Evolutionary conservation across 2,888 invertebrate genomes (phyloP), one percentile per base, ranked within the genome.

Genomic region (Drepanosiphum platanoidis): DNA sequence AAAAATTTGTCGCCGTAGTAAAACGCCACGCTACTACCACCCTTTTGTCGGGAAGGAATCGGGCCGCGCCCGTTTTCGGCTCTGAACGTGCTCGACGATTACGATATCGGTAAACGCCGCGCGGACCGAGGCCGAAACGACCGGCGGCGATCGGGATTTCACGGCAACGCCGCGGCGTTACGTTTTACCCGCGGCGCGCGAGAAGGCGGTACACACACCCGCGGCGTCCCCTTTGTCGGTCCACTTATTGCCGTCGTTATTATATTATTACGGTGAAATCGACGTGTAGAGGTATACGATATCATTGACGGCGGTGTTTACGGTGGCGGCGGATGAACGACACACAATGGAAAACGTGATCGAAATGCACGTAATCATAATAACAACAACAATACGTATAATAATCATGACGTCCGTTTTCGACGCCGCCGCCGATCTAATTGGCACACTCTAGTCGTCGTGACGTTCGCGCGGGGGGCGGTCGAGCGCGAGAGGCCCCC

Each of bases 301-400:
- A 75, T n/a, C n/a, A n/a, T n/a, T n/a, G n/a, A n/a, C n/a, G n/a
- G n/a, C n/a, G n/a, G n/a, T n/a, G 22, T 2, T 18, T 18, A 22
- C n/a, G 9, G 27, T 36, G 68, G 34, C 34, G 3, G n/a, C 18
- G 39, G 8, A n/a, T 1, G 15, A n/a, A 8, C 18, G 61, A 61
- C 30, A n/a, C 7, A 81, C 81, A 81, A 81, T 81, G 71, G 71
- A 71, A 81, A 81, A 81, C 81, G 81, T 81, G 81, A 81, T 81
- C 80, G 39, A 39, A 64, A 64, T 64, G 58, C 39, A n/a, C 58
- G 3, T 32, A 2, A 13, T 34, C 15, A 1, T 3, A 15, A 18
- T 32, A 4, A 52, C 22, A 52, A 52, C 22, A 22, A 18, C 3
- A 22, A 52, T 52, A 15, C 22, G 58, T 58, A 32, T 32, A 15